These are phyloP conservation scores for Riparia riparia DNA, from an alignment of 2,113 vertebrate species.

Conservation along the genomic window DNA sequence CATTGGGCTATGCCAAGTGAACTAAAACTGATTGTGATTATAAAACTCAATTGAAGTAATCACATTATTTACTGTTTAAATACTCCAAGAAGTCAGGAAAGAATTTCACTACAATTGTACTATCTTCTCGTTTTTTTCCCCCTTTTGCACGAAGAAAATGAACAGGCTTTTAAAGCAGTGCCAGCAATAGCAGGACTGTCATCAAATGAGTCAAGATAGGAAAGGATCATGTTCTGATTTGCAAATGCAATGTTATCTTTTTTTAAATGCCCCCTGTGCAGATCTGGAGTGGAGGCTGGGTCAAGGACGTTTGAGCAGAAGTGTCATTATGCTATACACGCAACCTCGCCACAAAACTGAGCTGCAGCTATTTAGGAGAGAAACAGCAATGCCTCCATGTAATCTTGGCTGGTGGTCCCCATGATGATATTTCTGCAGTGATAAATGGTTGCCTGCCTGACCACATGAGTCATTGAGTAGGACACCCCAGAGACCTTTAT, in stretches of 20 bases:
- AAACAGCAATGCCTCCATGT: neutral
- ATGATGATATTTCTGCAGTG: neutral
- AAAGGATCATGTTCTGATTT: neutral
- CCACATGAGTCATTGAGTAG: neutral
- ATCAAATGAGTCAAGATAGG: neutral
- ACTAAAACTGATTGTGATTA: neutral
- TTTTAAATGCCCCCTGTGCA: neutral
- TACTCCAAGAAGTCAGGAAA: neutral
- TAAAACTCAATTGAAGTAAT: neutral
- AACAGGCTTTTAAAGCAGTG: neutral
- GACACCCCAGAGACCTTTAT: neutral
- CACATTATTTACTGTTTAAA: neutral
- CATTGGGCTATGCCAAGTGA: neutral
- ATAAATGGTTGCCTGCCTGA: neutral
- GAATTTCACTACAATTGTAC: neutral
- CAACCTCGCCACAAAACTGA: neutral
- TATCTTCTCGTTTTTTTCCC: neutral
- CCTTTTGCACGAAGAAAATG: neutral
- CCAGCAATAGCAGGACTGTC: neutral
- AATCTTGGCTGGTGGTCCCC: neutral
- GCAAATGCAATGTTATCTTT: neutral
- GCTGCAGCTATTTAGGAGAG: neutral
- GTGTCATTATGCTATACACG: accelerated
- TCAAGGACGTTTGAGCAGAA: neutral
- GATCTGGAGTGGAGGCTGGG: neutral